Evolutionary conservation across 2,113 vertebrate species (phyloP).

Genomic region (Grallaria varia): DNA sequence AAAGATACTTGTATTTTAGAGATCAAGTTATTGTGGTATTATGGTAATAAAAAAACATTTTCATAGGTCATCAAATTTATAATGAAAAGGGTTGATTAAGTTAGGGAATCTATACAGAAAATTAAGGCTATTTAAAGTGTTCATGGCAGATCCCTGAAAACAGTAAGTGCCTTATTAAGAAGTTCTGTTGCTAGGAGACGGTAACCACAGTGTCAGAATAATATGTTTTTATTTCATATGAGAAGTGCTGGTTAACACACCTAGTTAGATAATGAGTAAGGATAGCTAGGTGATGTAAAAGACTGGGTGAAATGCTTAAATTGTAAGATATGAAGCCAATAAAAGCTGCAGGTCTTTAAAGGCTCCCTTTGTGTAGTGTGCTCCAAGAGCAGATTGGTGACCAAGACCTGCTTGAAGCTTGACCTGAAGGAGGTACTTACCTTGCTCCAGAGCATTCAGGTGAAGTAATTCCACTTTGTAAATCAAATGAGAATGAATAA

Average conservation of each 20-base stretch:
- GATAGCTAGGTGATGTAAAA: background rate
- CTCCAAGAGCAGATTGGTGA: background rate
- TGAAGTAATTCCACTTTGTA: background rate
- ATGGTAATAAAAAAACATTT: background rate
- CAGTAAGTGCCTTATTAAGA: conserved; percentile 38
- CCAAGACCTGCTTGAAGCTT: background rate
- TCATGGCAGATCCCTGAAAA: conserved; percentile 39
- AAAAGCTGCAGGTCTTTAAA: background rate
- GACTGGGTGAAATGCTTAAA: background rate
- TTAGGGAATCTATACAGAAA: background rate
- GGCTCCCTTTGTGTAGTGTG: background rate
- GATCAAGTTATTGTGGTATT: background rate
- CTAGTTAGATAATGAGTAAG: conserved; percentile 11
- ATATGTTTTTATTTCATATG: conserved; percentile 31
- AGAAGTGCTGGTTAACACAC: conserved; percentile 13
- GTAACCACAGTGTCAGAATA: conserved; percentile 36
- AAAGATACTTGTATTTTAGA: background rate
- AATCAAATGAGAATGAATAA: background rate
- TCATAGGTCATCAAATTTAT: background rate
- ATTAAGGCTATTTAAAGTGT: conserved; percentile 31
- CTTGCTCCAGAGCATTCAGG: background rate
- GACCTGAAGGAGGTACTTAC: background rate
- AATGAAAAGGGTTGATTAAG: background rate
- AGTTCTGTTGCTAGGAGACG: conserved; percentile 55
- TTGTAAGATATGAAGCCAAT: background rate